Evolutionary conservation across 2,113 vertebrate genomes (phyloP).

Genomic region (Paralichthys olivaceus): DNA sequence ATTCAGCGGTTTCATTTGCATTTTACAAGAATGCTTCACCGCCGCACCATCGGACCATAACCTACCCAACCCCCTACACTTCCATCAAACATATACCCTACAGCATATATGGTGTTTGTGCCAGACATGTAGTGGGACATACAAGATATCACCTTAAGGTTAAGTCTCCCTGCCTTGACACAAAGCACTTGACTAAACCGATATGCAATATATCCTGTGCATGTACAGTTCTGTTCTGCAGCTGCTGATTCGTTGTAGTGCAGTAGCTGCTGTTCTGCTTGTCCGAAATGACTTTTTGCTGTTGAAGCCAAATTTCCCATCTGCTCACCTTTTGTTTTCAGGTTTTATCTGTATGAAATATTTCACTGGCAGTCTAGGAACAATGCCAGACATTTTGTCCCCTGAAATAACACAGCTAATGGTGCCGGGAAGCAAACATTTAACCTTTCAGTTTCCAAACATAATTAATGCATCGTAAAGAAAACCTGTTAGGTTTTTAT

Average conservation of each 20-base stretch:
- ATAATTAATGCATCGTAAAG: neutral
- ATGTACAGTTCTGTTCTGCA: neutral
- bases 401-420: neutral
- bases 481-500: neutral
- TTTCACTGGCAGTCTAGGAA: neutral
- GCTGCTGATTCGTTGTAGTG: neutral
- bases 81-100: constrained; percentile 12
- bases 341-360: neutral
- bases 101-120: neutral
- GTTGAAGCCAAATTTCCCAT: neutral
- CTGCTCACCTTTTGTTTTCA: neutral
- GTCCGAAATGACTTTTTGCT: neutral
- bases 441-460: neutral
- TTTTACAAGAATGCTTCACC: constrained; percentile 31
- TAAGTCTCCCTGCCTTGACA: neutral
- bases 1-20: constrained; percentile 32
- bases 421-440: neutral
- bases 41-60: neutral
- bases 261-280: neutral
- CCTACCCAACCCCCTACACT: neutral
- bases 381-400: constrained; percentile 9
- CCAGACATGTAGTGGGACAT: neutral
- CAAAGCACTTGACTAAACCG: neutral
- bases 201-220: neutral
- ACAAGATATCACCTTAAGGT: neutral